A percentile compares a stretch with the other conserved stretches of the same genome.
Evolutionary conservation across 2,797 vertebrate species (phyloP).

Genomic region (Hydrocynus forskahlii): DNA sequence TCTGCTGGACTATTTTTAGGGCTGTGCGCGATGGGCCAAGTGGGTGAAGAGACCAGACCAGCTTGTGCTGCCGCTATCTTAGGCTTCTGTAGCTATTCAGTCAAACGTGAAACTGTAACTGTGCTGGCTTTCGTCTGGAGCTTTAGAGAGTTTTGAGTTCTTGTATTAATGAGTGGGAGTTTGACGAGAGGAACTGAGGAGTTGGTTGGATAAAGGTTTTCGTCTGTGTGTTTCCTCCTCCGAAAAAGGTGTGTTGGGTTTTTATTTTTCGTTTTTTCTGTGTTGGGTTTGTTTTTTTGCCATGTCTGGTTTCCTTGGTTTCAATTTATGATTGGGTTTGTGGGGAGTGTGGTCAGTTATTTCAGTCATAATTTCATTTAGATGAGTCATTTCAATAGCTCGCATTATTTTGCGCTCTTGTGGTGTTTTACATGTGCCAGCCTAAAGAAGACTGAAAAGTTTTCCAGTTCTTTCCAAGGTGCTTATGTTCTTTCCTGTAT

Average conservation of each 20-base stretch:
- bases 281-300: too few relatives aligned
- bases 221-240: background rate
- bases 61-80: constrained; percentile 25
- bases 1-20: constrained; percentile 74
- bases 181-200: background rate
- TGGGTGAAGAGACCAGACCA: constrained; percentile 17
- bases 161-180: background rate
- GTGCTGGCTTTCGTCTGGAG: constrained; percentile 49
- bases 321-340: background rate
- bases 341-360: too few relatives aligned
- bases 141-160: background rate
- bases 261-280: too few relatives aligned
- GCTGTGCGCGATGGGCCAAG: constrained; percentile 40
- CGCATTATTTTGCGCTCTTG: background rate
- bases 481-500: background rate
- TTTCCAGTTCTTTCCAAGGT: background rate
- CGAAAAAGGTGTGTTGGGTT: too few relatives aligned
- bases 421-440: background rate
- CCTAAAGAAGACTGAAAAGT: background rate
- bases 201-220: constrained; percentile 9
- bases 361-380: background rate
- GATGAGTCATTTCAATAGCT: background rate
- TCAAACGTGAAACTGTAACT: constrained; percentile 19
- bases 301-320: too few relatives aligned
- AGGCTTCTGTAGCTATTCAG: constrained; percentile 3